phyloP scores from a whole-genome alignment of 1,140 invertebrate species.

The Laupala kohalensis region DNA sequence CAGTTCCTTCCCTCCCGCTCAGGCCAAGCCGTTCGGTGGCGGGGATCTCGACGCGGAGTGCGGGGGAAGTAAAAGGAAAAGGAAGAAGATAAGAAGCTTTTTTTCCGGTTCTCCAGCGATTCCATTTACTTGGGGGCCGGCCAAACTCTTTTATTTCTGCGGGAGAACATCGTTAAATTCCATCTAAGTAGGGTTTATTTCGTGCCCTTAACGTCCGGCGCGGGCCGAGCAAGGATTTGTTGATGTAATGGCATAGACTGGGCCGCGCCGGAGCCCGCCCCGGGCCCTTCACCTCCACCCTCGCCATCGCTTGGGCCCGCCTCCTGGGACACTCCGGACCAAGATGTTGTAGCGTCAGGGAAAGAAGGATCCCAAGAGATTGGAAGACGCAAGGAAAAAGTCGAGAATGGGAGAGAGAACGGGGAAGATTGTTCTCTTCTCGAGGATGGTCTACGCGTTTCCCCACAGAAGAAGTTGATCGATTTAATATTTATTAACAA shows the following conservation, averaged over 20 bases:
- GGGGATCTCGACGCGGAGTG: not conserved
- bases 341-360: not conserved
- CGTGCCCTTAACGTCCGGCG: conserved; percentile 12
- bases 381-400: too few relatives aligned
- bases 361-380: too few relatives aligned
- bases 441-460: too few relatives aligned
- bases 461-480: too few relatives aligned
- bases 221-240: conserved; percentile 12
- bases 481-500: too few relatives aligned
- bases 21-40: not conserved
- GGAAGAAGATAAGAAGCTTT: conserved; percentile 18
- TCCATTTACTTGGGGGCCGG: conserved; percentile 18
- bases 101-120: conserved; percentile 18
- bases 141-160: conserved; percentile 18
- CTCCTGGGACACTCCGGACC: not conserved
- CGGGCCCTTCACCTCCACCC: too few relatives aligned
- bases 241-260: conserved; percentile 12
- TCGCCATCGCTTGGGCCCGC: too few relatives aligned
- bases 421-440: too few relatives aligned
- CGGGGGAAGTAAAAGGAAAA: conserved; percentile 5
- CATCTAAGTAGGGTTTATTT: conserved; percentile 19
- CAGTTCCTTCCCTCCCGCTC: not conserved
- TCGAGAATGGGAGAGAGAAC: too few relatives aligned
- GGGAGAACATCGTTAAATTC: conserved; percentile 19
- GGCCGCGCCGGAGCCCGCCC: not conserved